These are phyloP conservation scores for Callinectes sapidus DNA, from an alignment of 2,888 invertebrate species.

Conservation along the genomic window DNA sequence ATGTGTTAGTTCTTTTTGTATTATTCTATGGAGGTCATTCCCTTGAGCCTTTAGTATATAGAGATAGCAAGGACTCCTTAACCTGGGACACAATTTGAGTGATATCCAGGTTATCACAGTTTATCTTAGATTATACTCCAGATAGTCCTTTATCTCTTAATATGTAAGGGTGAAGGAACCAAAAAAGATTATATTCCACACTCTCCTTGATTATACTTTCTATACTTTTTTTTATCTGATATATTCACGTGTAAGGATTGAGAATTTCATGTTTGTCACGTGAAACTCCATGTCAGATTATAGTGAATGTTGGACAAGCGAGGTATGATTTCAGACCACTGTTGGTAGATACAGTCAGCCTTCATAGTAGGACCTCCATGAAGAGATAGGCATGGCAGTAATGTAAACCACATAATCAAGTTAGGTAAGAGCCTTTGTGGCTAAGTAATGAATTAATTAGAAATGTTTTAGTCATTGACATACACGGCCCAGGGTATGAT, in stretches of 20 bases:
- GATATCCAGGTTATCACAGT: too few relatives aligned
- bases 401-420: background rate
- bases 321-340: background rate
- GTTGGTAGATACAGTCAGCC: background rate
- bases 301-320: too few relatives aligned
- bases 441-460: too few relatives aligned
- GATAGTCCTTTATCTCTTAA: background rate
- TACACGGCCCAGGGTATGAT: too few relatives aligned
- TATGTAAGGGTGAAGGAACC: background rate
- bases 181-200: too few relatives aligned
- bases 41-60: background rate
- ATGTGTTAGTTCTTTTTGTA: background rate
- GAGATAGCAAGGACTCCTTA: too few relatives aligned
- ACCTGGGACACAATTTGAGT: too few relatives aligned
- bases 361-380: background rate
- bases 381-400: background rate
- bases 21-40: background rate
- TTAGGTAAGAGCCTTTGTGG: too few relatives aligned
- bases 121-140: background rate
- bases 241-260: background rate
- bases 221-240: background rate
- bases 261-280: background rate
- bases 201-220: background rate
- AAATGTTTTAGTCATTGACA: too few relatives aligned
- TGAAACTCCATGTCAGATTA: too few relatives aligned